phyloP scores from a whole-genome alignment of 2,888 invertebrate genomes.

The Cephonodes hylas region DNA sequence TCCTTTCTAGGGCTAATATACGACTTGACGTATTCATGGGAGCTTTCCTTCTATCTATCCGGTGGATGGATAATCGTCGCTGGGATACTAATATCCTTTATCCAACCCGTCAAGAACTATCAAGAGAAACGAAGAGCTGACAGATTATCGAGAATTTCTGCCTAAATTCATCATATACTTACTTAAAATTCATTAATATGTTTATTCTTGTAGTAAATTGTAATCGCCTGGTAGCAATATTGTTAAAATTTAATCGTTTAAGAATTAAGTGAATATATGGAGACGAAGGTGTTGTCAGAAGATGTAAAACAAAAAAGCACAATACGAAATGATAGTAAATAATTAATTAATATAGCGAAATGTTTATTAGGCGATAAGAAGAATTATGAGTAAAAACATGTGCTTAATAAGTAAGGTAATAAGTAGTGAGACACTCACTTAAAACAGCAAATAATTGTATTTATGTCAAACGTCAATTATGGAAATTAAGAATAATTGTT shows the following conservation, averaged over 20 bases:
- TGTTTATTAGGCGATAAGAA: too few relatives aligned
- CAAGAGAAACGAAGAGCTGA: conserved; percentile 35
- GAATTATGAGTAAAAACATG: too few relatives aligned
- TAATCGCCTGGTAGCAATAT: not conserved
- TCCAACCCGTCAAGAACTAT: conserved; percentile 82
- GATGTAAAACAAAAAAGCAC: too few relatives aligned
- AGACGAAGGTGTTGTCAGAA: too few relatives aligned
- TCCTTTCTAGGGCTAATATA: conserved; percentile 82
- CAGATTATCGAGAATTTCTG: not conserved
- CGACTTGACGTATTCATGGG: conserved; percentile 87
- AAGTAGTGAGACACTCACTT: too few relatives aligned
- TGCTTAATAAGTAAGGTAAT: too few relatives aligned
- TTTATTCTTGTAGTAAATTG: not conserved
- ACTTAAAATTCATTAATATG: not conserved
- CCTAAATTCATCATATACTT: not conserved
- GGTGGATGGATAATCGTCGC: conserved; percentile 90
- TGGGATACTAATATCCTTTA: conserved; percentile 85
- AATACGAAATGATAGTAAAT: too few relatives aligned
- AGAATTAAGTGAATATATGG: not conserved
- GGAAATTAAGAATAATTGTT: not conserved
- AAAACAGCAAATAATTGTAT: too few relatives aligned
- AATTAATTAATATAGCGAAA: too few relatives aligned
- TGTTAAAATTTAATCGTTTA: not conserved
- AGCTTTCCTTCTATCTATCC: conserved; percentile 89
- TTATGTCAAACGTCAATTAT: not conserved